A percentile compares a stretch with the other conserved stretches of the same genome.
phyloP scores from a whole-genome alignment of 2,888 invertebrate species.

The Morinoia aosen region DNA sequence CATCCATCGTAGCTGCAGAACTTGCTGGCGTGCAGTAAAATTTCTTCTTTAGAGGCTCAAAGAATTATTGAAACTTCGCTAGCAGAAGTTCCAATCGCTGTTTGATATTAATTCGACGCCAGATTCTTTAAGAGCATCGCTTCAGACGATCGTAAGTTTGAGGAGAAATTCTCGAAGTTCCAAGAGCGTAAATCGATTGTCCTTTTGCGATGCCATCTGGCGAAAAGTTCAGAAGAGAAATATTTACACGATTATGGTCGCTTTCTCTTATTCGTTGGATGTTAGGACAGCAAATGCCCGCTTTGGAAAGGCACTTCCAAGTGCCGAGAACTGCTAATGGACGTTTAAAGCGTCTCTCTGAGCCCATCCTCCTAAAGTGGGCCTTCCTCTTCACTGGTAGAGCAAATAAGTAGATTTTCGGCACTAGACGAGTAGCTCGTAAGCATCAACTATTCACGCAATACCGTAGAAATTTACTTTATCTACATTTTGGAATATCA shows the following conservation, averaged over 20 bases:
- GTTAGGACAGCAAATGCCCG: background rate
- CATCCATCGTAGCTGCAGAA: background rate
- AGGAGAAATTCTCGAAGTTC: background rate
- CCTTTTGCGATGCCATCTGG: slow-evolving; percentile 40
- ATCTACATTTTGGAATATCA: background rate
- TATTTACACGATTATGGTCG: slow-evolving; percentile 20
- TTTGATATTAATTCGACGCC: slow-evolving; percentile 42
- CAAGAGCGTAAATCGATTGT: slow-evolving; percentile 3
- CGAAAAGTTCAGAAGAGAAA: background rate
- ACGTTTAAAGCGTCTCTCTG: background rate
- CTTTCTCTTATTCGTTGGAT: background rate
- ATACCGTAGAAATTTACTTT: background rate
- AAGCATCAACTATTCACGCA: background rate
- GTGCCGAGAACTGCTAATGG: background rate
- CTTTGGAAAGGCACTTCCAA: background rate
- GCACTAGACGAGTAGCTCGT: background rate
- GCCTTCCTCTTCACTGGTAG: background rate
- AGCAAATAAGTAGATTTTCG: background rate
- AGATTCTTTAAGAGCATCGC: slow-evolving; percentile 23
- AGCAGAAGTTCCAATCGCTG: slow-evolving; percentile 1
- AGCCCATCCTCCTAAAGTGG: background rate
- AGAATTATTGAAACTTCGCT: slow-evolving; percentile 21
- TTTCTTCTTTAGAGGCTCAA: background rate
- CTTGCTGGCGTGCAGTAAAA: background rate
- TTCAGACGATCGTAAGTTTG: background rate